A percentile compares a stretch with the other conserved stretches of the same genome.
Conservation (phyloP, 2,797 vertebrate genomes). For the Peromyscus attwateri region DNA sequence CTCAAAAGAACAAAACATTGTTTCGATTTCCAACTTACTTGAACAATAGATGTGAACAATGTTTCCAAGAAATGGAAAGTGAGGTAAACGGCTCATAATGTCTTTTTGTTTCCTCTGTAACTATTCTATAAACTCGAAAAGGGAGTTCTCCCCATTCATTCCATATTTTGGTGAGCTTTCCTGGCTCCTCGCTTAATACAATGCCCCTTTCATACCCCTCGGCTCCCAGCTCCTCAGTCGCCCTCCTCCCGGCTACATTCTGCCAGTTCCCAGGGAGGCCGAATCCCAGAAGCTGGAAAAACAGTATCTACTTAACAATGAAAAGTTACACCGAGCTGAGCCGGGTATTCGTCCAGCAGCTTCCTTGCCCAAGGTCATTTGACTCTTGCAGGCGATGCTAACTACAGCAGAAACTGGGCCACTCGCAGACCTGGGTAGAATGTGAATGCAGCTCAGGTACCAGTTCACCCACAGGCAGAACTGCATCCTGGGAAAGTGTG, state of each 20-base stretch:
- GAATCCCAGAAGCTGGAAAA: constrained; percentile 65
- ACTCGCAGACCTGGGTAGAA: not conserved
- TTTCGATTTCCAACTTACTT: not conserved
- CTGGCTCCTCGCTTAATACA: not conserved
- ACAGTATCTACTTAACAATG: constrained; percentile 71
- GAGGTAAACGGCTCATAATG: not conserved
- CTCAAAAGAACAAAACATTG: not conserved
- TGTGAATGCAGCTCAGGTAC: constrained; percentile 63
- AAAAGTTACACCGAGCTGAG: constrained; percentile 68
- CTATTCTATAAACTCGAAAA: not conserved
- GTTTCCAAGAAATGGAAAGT: not conserved
- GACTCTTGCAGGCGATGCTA: constrained; percentile 55
- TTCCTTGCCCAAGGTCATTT: constrained; percentile 70
- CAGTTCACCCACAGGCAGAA: constrained; percentile 16
- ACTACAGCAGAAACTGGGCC: constrained; percentile 77
- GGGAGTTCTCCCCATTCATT: not conserved
- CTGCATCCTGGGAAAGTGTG: not conserved
- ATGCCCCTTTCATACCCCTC: not conserved
- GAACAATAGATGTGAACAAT: constrained; percentile 7
- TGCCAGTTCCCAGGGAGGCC: not conserved
- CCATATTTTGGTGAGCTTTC: not conserved
- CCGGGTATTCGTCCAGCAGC: not conserved
- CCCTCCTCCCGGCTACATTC: not conserved
- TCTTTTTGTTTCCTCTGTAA: constrained; percentile 9
- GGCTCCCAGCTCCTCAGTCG: not conserved